phyloP scores from a whole-genome alignment of 2,113 vertebrate species.

The Pollachius pollachius region DNA sequence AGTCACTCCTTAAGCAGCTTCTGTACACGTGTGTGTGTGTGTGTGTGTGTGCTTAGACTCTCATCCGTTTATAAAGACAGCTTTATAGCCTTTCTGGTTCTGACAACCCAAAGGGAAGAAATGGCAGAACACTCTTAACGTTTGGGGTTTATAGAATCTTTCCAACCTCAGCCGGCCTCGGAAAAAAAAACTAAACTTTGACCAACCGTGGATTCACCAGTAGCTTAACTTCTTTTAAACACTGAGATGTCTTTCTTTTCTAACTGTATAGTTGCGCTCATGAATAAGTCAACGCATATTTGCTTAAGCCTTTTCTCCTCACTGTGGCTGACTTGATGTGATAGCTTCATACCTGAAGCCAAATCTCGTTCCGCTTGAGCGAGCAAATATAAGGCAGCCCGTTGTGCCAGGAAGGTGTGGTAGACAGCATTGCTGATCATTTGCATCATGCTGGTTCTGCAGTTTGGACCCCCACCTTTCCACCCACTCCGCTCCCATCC shows the following conservation, averaged over 20 bases:
- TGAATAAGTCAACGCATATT: not conserved
- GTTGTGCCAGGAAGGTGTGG: slow-evolving; percentile 35
- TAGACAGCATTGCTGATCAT: slow-evolving; percentile 48
- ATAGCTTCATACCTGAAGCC: not conserved
- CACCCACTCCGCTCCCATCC: too few relatives aligned
- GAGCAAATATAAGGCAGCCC: slow-evolving; percentile 37
- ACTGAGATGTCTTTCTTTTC: not conserved
- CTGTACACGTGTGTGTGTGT: too few relatives aligned
- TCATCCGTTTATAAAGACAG: not conserved
- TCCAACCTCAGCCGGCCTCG: too few relatives aligned
- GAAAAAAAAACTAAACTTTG: too few relatives aligned
- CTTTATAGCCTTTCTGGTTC: too few relatives aligned
- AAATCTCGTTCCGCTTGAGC: slow-evolving; percentile 20
- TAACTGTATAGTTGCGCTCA: not conserved
- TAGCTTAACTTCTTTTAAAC: not conserved
- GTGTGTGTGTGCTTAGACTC: too few relatives aligned
- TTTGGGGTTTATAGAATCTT: too few relatives aligned
- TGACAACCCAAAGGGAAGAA: too few relatives aligned
- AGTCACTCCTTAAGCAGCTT: too few relatives aligned
- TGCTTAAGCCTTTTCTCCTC: not conserved
- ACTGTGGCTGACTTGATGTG: not conserved
- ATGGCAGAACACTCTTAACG: too few relatives aligned
- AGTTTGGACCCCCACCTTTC: slow-evolving; percentile 25
- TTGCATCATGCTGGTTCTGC: slow-evolving; percentile 29
- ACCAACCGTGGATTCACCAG: too few relatives aligned